phyloP scores from a whole-genome alignment of 2,888 invertebrate species.

The Dryocosmus kuriphilus region DNA sequence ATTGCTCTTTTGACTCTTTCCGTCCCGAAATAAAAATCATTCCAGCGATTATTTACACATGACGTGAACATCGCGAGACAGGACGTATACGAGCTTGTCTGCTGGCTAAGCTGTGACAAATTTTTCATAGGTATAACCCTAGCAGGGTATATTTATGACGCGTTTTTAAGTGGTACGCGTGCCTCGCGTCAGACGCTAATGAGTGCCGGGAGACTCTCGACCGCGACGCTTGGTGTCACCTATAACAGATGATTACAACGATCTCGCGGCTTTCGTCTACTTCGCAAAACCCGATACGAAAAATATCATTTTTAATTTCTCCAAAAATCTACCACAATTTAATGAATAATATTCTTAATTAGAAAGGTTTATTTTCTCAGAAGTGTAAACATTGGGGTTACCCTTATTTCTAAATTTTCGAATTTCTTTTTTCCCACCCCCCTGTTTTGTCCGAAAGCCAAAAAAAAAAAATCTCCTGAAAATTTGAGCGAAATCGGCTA shows the following conservation, averaged over 20 bases:
- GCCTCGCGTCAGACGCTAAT: conserved; percentile 68
- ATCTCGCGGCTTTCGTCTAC: conserved; percentile 42
- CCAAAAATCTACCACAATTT: neutral
- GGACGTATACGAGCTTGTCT: conserved; percentile 48
- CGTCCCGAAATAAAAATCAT: conserved; percentile 31
- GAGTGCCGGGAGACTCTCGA: conserved; percentile 57
- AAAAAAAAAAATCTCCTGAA: too few relatives aligned
- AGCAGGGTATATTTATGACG: conserved; percentile 54
- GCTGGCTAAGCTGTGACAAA: conserved; percentile 61
- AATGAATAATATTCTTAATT: neutral
- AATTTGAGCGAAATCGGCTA: too few relatives aligned
- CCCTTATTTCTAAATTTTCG: too few relatives aligned
- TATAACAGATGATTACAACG: conserved; percentile 55
- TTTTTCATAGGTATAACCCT: conserved; percentile 65
- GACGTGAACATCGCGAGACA: conserved; percentile 37
- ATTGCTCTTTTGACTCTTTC: conserved; percentile 22
- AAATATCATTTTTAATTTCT: too few relatives aligned
- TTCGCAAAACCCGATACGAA: conserved; percentile 19
- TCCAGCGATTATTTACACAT: conserved; percentile 1
- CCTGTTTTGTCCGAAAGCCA: too few relatives aligned
- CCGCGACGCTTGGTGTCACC: conserved; percentile 26
- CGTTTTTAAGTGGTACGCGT: conserved; percentile 59
- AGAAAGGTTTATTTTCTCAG: too few relatives aligned
- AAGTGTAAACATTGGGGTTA: too few relatives aligned
- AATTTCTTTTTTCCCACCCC: too few relatives aligned